Percentiles rank a stretch among this genome's conserved stretches.
Evolutionary conservation across 2,113 vertebrate genomes (phyloP).

Genomic region (Cavia porcellus): DNA sequence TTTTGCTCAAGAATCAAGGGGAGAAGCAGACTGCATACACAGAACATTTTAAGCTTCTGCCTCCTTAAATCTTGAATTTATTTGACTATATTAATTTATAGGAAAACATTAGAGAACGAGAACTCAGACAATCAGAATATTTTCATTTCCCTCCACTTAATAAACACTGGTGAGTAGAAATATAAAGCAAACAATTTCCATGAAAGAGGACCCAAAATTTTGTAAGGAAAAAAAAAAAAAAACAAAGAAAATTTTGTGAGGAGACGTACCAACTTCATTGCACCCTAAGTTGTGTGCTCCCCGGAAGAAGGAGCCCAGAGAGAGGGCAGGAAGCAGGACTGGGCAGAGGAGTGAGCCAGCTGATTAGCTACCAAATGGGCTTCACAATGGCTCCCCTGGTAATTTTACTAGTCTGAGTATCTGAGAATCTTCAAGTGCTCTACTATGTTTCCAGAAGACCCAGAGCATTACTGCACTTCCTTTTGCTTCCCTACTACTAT

Average conservation of each 20-base stretch:
- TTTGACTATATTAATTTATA: neutral
- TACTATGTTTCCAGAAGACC: neutral
- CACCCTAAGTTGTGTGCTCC: neutral
- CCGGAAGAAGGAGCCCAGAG: neutral
- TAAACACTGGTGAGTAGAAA: neutral
- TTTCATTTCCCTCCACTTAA: constrained; percentile 8
- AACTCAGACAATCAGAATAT: neutral
- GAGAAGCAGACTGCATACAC: neutral
- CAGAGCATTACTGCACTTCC: neutral
- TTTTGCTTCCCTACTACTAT: neutral
- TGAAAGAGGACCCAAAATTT: neutral
- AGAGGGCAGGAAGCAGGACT: neutral
- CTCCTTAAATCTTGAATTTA: neutral
- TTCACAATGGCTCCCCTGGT: neutral
- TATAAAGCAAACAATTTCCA: neutral
- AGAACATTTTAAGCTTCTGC: neutral
- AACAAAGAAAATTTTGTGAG: neutral
- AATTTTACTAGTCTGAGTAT: neutral
- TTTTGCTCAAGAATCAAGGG: neutral
- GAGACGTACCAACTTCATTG: neutral
- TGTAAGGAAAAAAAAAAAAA: no score
- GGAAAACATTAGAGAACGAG: neutral
- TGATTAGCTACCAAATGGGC: neutral
- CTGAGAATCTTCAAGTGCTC: neutral
- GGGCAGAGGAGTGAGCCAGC: neutral